Conservation (phyloP, 2,888 invertebrate genomes). For the Sepioteuthis lessoniana region DNA sequence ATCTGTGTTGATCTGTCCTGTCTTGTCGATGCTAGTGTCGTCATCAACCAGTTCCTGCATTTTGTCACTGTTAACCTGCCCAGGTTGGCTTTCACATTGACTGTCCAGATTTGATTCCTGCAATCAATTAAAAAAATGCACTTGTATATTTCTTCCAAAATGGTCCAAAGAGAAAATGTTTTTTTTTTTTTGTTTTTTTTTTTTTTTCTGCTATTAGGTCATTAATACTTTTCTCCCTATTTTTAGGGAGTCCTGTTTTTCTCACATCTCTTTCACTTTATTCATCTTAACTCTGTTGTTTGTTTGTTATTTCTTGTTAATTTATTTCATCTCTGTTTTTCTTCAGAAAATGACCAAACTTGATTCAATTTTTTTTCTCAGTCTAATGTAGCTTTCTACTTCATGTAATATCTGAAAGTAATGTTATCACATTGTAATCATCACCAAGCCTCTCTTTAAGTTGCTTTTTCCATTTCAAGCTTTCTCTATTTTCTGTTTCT, state of each 20-base stretch:
- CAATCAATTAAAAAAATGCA: background rate
- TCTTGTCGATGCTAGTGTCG: slow-evolving; percentile 10
- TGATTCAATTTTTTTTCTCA: background rate
- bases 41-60: background rate
- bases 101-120: background rate
- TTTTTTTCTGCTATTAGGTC: background rate
- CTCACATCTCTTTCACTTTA: background rate
- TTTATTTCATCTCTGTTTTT: background rate
- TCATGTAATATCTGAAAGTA: background rate
- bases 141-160: slow-evolving; percentile 18
- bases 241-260: background rate
- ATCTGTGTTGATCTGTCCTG: slow-evolving; percentile 38
- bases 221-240: background rate
- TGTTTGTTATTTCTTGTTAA: background rate
- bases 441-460: background rate
- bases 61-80: background rate
- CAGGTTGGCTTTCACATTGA: background rate
- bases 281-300: background rate
- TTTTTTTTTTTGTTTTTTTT: background rate
- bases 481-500: background rate
- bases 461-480: background rate
- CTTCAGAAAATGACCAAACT: slow-evolving; percentile 2
- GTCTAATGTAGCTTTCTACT: background rate
- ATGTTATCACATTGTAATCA: background rate
- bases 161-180: background rate